Percentiles rank a stretch among this genome's conserved stretches.
phyloP scores from a whole-genome alignment of 2,797 vertebrate genomes.

The Lagorchestes hirsutus region DNA sequence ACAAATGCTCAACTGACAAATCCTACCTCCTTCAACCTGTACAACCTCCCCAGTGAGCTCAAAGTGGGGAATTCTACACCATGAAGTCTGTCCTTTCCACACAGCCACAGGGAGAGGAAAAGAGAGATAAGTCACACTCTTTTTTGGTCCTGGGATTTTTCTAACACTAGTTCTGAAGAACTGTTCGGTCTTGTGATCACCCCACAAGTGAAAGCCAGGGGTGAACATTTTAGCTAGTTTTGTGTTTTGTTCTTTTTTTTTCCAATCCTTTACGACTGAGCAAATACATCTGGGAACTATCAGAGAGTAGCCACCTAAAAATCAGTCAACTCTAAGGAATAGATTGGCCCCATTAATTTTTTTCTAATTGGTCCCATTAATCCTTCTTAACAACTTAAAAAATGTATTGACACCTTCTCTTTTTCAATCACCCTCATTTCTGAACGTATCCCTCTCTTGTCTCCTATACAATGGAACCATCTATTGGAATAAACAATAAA shows the following conservation, averaged over 20 bases:
- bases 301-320: background rate
- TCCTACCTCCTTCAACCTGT: background rate
- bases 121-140: background rate
- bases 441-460: background rate
- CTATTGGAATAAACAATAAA: background rate
- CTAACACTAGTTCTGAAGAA: background rate
- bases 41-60: background rate
- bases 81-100: background rate
- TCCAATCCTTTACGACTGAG: background rate
- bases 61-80: rapidly evolving
- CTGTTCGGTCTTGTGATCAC: background rate
- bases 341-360: background rate
- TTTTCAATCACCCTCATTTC: background rate
- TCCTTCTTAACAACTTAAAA: background rate
- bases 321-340: background rate
- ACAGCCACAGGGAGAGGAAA: background rate
- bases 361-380: background rate
- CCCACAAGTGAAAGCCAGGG: background rate
- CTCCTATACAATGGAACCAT: background rate
- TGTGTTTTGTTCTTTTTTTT: background rate
- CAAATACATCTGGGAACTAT: background rate
- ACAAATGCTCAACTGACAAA: background rate
- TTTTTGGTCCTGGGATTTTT: background rate
- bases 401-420: background rate
- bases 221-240: background rate